Evolutionary conservation across 2,888 invertebrate species (phyloP).

Genomic region (Leucophenga maculata): DNA sequence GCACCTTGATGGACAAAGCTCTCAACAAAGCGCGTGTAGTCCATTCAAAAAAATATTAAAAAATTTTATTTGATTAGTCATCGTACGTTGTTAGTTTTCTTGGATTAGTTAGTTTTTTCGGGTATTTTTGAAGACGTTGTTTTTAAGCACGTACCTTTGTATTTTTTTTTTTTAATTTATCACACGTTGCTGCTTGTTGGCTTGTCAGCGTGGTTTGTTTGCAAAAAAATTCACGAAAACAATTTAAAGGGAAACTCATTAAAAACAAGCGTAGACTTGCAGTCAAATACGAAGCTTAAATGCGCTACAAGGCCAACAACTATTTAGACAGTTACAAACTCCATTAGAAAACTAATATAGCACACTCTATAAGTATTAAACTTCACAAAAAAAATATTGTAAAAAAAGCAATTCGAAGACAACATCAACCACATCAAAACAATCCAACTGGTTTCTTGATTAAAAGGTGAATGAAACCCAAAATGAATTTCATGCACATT

Average conservation of each 20-base stretch:
- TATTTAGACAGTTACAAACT: too few species aligned
- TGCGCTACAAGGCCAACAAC: too few species aligned
- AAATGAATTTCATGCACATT: conserved; percentile 19
- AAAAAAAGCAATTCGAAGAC: conserved; percentile 34
- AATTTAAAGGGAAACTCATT: conserved; percentile 1
- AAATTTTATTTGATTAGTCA: conserved; percentile 3
- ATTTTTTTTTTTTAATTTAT: not conserved
- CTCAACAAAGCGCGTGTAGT: not conserved
- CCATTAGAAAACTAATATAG: too few species aligned
- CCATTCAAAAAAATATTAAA: conserved; percentile 1
- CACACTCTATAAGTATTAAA: too few species aligned
- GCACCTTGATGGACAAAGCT: conserved; percentile 16
- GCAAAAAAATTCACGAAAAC: not conserved
- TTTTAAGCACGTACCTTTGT: conserved; percentile 10
- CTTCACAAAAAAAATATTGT: not conserved
- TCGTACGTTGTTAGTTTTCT: conserved; percentile 8
- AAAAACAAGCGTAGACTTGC: not conserved
- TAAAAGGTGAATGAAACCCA: conserved; percentile 62
- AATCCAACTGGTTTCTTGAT: conserved; percentile 54
- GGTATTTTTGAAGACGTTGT: not conserved
- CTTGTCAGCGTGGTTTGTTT: conserved; percentile 2
- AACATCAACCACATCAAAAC: conserved; percentile 26
- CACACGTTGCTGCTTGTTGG: conserved; percentile 13
- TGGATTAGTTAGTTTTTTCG: not conserved
- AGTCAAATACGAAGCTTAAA: too few species aligned